Conservation (phyloP, 2,797 vertebrate species). For the Mormyrus proboscirostris region DNA sequence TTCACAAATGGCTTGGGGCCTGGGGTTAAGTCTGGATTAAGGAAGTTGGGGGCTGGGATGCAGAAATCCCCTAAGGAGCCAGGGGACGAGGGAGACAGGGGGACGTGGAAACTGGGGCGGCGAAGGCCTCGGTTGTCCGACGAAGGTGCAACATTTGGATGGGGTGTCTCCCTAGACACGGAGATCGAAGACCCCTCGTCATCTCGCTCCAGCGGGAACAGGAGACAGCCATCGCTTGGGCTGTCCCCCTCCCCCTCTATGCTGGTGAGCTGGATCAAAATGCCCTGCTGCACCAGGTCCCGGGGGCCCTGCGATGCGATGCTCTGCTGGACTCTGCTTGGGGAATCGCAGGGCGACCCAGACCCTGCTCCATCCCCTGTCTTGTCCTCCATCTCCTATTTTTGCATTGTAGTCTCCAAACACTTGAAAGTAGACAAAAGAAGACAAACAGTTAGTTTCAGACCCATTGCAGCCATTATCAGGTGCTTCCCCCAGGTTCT, state of each 20-base stretch:
- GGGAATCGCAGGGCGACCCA: constrained; percentile 23
- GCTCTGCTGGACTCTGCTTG: neutral
- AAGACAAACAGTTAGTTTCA: constrained; percentile 6
- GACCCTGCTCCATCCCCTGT: constrained; percentile 36
- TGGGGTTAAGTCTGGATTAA: constrained; percentile 34
- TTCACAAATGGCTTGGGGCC: constrained; percentile 54
- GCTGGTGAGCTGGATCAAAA: constrained; percentile 65
- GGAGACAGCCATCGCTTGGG: constrained; percentile 55
- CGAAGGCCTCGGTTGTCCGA: constrained; percentile 40
- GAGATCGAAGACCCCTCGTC: constrained; percentile 43
- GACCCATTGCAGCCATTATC: neutral
- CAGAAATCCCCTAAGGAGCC: constrained; percentile 53
- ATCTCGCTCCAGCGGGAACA: constrained; percentile 56
- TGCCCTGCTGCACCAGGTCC: constrained; percentile 44
- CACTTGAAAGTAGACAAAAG: constrained; percentile 44
- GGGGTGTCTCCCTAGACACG: constrained; percentile 43
- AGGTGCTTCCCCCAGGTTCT: neutral
- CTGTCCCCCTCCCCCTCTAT: constrained; percentile 61
- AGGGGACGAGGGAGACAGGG: constrained; percentile 55
- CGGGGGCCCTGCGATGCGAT: constrained; percentile 23
- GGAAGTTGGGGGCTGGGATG: constrained; percentile 42
- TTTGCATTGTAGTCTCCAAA: constrained; percentile 45
- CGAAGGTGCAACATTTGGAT: constrained; percentile 32
- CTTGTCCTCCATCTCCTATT: constrained; percentile 64
- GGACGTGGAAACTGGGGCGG: constrained; percentile 48